These are phyloP conservation scores for Andricus grossulariae DNA, from an alignment of 1,140 invertebrate species.

Conservation along the genomic window DNA sequence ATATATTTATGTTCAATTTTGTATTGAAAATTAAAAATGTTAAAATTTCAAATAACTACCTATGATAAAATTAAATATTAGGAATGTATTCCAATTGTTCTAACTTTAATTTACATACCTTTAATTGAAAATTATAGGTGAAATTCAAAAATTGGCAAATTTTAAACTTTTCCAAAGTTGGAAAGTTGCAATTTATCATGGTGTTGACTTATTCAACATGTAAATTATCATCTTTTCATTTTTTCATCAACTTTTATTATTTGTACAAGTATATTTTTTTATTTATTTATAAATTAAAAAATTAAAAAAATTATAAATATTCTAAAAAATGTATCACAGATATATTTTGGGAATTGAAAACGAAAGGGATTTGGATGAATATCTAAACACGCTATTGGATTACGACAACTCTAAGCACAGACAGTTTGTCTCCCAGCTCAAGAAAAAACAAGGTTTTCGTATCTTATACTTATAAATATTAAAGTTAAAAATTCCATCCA, in stretches of 20 bases:
- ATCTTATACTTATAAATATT: slow-evolving; percentile 51
- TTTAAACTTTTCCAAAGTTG: background rate
- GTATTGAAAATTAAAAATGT: too few relatives aligned
- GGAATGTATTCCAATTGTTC: background rate
- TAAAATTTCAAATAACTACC: too few relatives aligned
- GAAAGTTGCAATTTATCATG: slow-evolving; percentile 3
- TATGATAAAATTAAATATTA: background rate
- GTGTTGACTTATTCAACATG: background rate
- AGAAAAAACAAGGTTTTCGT: slow-evolving; percentile 73
- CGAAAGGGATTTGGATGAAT: slow-evolving; percentile 82
- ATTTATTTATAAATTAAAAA: too few relatives aligned
- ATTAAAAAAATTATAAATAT: slow-evolving; percentile 5
- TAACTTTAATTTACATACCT: background rate
- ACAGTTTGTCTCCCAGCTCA: slow-evolving; percentile 80
- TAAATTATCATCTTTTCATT: slow-evolving; percentile 9
- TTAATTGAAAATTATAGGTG: too few relatives aligned
- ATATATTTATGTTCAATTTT: too few relatives aligned
- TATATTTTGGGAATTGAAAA: slow-evolving; percentile 81
- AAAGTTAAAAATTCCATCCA: slow-evolving; percentile 36
- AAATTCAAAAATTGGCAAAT: too few relatives aligned
- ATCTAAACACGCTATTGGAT: slow-evolving; percentile 82
- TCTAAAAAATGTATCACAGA: slow-evolving; percentile 61
- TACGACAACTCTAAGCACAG: slow-evolving; percentile 80
- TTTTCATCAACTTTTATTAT: too few relatives aligned
- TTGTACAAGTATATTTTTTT: too few relatives aligned